A percentile compares a stretch with the other conserved stretches of the same genome.
Evolutionary conservation across 2,113 vertebrate genomes (phyloP).

Genomic region (Nettapus auritus): DNA sequence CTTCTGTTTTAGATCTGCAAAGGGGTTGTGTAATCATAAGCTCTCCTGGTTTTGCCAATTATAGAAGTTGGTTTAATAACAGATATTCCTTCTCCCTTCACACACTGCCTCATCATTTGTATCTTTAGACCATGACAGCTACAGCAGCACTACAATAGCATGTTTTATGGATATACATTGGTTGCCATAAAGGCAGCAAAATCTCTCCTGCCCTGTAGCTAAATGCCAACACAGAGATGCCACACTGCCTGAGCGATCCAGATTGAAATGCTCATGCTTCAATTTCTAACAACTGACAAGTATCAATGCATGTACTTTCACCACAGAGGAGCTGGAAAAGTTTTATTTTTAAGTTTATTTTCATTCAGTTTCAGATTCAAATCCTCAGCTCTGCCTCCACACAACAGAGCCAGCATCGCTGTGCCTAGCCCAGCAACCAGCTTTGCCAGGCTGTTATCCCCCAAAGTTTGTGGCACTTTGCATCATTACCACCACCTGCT

Average conservation of each 20-base stretch:
- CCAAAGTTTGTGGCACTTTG: neutral
- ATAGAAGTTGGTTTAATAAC: neutral
- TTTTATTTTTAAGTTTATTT: neutral
- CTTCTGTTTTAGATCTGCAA: neutral
- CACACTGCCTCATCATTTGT: neutral
- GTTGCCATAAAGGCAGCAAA: neutral
- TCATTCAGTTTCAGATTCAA: neutral
- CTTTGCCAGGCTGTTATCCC: neutral
- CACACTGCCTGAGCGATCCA: rapidly evolving
- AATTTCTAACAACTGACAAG: neutral
- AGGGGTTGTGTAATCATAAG: neutral
- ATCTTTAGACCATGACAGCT: neutral
- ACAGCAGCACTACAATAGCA: neutral
- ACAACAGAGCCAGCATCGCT: neutral
- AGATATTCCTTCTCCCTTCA: neutral
- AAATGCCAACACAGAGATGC: neutral
- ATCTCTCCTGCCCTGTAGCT: neutral
- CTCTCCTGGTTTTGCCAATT: neutral
- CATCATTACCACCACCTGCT: neutral
- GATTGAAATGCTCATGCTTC: rapidly evolving
- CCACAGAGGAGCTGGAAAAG: neutral
- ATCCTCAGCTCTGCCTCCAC: neutral
- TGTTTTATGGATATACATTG: neutral
- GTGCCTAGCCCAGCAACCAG: neutral
- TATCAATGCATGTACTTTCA: neutral